phyloP scores from a whole-genome alignment of 2,888 invertebrate genomes.

The Scrobipalpa atriplicella region DNA sequence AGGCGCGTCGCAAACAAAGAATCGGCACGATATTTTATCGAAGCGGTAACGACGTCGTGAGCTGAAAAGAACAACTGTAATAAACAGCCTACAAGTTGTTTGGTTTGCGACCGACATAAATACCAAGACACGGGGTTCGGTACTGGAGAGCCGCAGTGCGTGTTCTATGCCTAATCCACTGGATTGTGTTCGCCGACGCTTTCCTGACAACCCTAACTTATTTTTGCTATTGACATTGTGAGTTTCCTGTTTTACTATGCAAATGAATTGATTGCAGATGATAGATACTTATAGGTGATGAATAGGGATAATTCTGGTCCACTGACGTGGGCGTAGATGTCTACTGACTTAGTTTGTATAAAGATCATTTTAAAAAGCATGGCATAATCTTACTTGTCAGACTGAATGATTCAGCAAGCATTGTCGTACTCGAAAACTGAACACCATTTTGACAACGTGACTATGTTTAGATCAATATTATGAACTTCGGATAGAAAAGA shows the following conservation, averaged over 20 bases:
- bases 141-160: conserved; percentile 59
- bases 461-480: too few relatives aligned
- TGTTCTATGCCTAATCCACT: conserved; percentile 73
- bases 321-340: too few relatives aligned
- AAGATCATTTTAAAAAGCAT: too few relatives aligned
- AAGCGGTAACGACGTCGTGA: conserved; percentile 70
- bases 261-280: not conserved
- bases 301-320: too few relatives aligned
- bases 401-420: too few relatives aligned
- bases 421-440: too few relatives aligned
- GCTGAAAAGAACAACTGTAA: conserved; percentile 80
- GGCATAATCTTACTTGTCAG: too few relatives aligned
- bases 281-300: too few relatives aligned
- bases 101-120: conserved; percentile 75
- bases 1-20: conserved; percentile 58
- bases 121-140: conserved; percentile 55
- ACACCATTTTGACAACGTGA: too few relatives aligned
- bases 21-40: conserved; percentile 72
- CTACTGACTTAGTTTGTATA: too few relatives aligned
- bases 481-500: too few relatives aligned
- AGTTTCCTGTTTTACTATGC: conserved; percentile 14
- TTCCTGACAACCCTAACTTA: conserved; percentile 50
- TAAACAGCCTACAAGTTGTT: conserved; percentile 82
- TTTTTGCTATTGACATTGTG: conserved; percentile 67
- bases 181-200: conserved; percentile 65